phyloP scores from a whole-genome alignment of 2,113 vertebrate species.

The Catharus fuscescens region DNA sequence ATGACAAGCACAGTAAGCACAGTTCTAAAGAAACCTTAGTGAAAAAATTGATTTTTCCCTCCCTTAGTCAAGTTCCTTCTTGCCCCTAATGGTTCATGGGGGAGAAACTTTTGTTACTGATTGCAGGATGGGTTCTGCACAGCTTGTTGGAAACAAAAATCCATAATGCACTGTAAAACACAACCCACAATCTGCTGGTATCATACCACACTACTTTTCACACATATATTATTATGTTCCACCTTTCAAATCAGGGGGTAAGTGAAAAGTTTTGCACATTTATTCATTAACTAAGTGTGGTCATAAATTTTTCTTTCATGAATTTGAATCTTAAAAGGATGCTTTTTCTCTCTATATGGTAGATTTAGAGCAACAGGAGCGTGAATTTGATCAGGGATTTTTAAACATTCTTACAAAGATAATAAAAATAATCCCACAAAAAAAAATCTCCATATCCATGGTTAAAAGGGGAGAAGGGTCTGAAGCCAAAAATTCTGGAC shows the following conservation, averaged over 20 bases:
- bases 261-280: neutral
- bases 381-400: neutral
- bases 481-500: neutral
- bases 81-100: neutral
- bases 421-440: neutral
- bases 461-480: neutral
- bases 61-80: neutral
- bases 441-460: neutral
- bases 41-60: neutral
- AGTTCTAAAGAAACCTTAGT: neutral
- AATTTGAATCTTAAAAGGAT: neutral
- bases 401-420: neutral
- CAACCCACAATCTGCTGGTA: neutral
- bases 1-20: neutral
- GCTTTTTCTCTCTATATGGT: neutral
- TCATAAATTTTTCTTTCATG: neutral
- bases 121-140: fast-evolving
- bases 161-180: neutral
- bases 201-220: neutral
- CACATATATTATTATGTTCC: neutral
- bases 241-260: neutral
- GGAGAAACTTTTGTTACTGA: neutral
- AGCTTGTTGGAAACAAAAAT: neutral
- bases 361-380: neutral
- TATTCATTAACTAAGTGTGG: neutral